Conservation (phyloP, 2,797 vertebrate genomes). For the Australoheros facetus region DNA sequence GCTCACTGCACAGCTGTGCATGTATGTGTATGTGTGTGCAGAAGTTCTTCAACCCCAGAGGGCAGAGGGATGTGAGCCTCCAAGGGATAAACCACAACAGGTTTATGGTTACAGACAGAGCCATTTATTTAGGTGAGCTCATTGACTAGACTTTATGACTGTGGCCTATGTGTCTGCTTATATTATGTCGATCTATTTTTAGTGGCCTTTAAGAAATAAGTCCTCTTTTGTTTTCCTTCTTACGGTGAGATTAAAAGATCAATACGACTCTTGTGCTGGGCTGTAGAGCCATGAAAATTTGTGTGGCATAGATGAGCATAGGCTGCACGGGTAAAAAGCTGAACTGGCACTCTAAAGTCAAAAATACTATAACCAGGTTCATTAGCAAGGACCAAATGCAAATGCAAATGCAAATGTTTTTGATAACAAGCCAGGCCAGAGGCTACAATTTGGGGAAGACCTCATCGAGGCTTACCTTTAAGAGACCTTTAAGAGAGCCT, state of each 20-base stretch:
- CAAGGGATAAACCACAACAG: constrained; percentile 91
- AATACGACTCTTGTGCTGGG: background rate
- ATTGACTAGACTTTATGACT: background rate
- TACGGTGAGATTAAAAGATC: background rate
- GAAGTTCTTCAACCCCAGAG: constrained; percentile 91
- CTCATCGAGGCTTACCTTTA: background rate
- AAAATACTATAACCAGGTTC: background rate
- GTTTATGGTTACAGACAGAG: constrained; percentile 94
- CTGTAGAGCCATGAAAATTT: background rate
- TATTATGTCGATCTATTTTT: constrained; percentile 8
- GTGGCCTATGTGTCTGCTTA: background rate
- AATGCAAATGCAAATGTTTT: background rate
- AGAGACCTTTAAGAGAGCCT: background rate
- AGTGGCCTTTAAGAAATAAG: background rate
- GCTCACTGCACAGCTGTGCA: constrained; percentile 1
- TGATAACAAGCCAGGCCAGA: background rate
- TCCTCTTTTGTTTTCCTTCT: background rate
- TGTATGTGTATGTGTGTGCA: constrained; percentile 65
- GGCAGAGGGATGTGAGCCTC: constrained; percentile 82
- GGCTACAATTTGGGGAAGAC: background rate
- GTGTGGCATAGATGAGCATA: background rate
- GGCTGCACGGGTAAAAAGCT: background rate
- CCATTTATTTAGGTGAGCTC: constrained; percentile 90
- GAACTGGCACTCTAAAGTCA: background rate
- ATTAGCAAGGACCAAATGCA: background rate